Conservation (phyloP, 2,888 invertebrate species). For the Polietes domitor region DNA sequence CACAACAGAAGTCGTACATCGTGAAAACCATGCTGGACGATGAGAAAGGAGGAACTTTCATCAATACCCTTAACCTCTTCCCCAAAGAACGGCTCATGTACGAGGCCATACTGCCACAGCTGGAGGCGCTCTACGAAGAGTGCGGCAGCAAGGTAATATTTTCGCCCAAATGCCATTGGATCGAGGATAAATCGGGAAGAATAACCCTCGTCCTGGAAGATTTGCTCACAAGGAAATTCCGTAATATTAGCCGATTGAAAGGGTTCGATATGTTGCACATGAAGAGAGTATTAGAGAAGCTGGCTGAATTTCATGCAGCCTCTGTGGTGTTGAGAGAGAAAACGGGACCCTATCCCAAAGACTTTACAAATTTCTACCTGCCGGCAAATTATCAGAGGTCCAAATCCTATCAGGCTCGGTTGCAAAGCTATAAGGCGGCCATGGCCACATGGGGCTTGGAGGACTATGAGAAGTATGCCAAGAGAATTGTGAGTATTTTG, state of each 20-base stretch:
- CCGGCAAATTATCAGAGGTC: constrained; percentile 77
- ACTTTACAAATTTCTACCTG: constrained; percentile 74
- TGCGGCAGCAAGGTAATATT: constrained; percentile 72
- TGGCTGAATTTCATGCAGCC: constrained; percentile 79
- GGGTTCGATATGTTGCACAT: constrained; percentile 78
- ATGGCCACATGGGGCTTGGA: constrained; percentile 75
- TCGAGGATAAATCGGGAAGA: constrained; percentile 73
- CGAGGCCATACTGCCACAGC: constrained; percentile 73
- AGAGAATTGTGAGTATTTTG: constrained; percentile 73
- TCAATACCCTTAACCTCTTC: constrained; percentile 76
- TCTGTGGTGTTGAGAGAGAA: constrained; percentile 75
- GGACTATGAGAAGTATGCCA: constrained; percentile 73
- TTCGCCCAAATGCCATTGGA: constrained; percentile 76
- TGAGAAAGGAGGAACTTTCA: constrained; percentile 73
- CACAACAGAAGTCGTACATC: constrained; percentile 75
- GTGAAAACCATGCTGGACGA: constrained; percentile 76
- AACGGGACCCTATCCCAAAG: constrained; percentile 73
- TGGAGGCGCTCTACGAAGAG: constrained; percentile 75
- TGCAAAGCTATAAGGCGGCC: constrained; percentile 74
- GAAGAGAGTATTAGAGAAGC: constrained; percentile 75
- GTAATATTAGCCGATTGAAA: constrained; percentile 76
- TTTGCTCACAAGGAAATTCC: constrained; percentile 73
- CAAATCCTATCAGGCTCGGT: constrained; percentile 74
- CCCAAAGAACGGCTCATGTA: constrained; percentile 79
- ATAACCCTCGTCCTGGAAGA: constrained; percentile 78